Percentiles rank a stretch among this genome's conserved stretches.
These are phyloP conservation scores for Scaeva pyrastri DNA, from an alignment of 2,888 invertebrate genomes.

Conservation along the genomic window DNA sequence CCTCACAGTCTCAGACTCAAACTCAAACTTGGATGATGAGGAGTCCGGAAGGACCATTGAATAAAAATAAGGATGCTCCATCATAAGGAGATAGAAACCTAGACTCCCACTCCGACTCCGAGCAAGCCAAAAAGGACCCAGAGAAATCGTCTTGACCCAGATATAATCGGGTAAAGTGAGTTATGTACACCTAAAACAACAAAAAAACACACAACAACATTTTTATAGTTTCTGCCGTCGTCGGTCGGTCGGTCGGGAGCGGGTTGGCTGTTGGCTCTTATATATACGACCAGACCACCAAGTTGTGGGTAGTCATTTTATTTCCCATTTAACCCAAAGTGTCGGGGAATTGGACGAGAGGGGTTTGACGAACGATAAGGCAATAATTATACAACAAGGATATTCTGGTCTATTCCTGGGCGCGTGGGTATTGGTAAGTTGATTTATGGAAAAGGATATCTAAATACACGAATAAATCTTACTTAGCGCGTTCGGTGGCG, in stretches of 20 bases:
- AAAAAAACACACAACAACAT: not conserved
- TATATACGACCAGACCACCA: constrained; percentile 48
- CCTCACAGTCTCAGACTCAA: too few species aligned
- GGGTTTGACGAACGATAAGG: constrained; percentile 48
- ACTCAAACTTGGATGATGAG: too few species aligned
- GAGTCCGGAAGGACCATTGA: constrained; percentile 26
- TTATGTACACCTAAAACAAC: constrained; percentile 14
- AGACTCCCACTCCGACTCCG: too few species aligned
- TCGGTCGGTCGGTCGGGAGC: not conserved
- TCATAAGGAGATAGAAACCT: constrained; percentile 1
- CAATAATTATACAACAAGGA: constrained; percentile 55
- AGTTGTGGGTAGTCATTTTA: constrained; percentile 42
- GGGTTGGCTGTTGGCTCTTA: constrained; percentile 19
- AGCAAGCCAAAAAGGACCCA: constrained; percentile 22
- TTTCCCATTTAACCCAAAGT: constrained; percentile 55
- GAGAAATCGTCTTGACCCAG: constrained; percentile 36
- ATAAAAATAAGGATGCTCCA: constrained; percentile 39
- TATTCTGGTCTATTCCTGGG: not conserved
- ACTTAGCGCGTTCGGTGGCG: too few species aligned
- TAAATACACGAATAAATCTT: constrained; percentile 63
- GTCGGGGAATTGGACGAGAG: constrained; percentile 23
- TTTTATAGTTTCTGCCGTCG: not conserved
- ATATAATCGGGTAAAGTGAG: constrained; percentile 54
- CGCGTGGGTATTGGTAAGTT: constrained; percentile 34
- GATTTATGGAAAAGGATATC: constrained; percentile 65